Evolutionary conservation across 2,888 invertebrate species (phyloP).

Genomic region (Phalera bucephala): DNA sequence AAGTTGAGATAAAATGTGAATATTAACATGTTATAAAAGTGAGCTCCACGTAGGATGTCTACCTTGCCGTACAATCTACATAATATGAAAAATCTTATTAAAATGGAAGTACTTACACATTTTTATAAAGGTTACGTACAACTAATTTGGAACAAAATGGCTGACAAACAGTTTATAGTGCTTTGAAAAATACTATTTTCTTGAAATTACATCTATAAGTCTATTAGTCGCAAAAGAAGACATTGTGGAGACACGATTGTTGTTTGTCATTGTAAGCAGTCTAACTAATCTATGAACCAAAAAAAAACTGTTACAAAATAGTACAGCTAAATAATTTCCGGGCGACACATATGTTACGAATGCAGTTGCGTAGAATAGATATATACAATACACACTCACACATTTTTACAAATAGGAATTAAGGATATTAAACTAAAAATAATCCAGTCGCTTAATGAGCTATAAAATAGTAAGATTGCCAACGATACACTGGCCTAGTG

Average conservation of each 20-base stretch:
- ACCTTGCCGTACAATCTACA: slow-evolving; percentile 71
- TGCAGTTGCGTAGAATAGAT: slow-evolving; percentile 64
- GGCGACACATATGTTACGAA: slow-evolving; percentile 45
- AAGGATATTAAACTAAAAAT: slow-evolving; percentile 72
- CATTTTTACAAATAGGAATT: slow-evolving; percentile 78
- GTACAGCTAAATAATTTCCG: slow-evolving; percentile 56
- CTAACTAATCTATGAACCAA: slow-evolving; percentile 43
- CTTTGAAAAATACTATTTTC: slow-evolving; percentile 66
- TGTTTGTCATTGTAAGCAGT: slow-evolving; percentile 32
- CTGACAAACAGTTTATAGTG: slow-evolving; percentile 71
- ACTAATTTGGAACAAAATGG: slow-evolving; percentile 78
- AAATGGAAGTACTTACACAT: slow-evolving; percentile 81
- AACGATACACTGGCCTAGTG: slow-evolving; percentile 77
- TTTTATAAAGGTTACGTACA: slow-evolving; percentile 57
- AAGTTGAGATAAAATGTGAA: slow-evolving; percentile 62
- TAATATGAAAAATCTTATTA: slow-evolving; percentile 72
- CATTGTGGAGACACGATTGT: slow-evolving; percentile 54
- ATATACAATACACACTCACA: slow-evolving; percentile 80
- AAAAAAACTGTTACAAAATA: slow-evolving; percentile 38
- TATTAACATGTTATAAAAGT: slow-evolving; percentile 58
- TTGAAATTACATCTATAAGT: slow-evolving; percentile 57
- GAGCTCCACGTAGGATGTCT: slow-evolving; percentile 64
- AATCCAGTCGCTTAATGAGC: slow-evolving; percentile 81
- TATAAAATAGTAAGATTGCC: slow-evolving; percentile 77
- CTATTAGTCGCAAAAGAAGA: slow-evolving; percentile 72